These are phyloP conservation scores for Hestina assimilis DNA, from an alignment of 1,140 invertebrate species.

Conservation along the genomic window DNA sequence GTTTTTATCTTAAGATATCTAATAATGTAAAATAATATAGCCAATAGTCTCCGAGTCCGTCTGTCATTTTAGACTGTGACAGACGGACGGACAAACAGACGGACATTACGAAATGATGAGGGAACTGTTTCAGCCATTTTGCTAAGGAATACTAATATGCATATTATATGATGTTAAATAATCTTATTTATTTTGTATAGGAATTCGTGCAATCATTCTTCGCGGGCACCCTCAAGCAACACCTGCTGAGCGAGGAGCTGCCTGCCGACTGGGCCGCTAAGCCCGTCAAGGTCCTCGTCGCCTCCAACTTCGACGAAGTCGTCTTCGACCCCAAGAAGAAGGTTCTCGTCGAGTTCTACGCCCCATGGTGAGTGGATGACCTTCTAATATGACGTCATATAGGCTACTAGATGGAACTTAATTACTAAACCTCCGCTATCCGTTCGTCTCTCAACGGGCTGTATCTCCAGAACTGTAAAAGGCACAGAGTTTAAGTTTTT, in stretches of 20 bases:
- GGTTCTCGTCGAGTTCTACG: conserved; percentile 99
- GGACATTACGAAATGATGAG: too few relatives aligned
- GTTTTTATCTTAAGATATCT: too few relatives aligned
- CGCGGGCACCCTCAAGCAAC: conserved; percentile 95
- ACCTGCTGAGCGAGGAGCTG: conserved; percentile 95
- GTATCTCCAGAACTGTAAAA: too few relatives aligned
- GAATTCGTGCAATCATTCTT: conserved; percentile 93
- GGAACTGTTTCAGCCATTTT: too few relatives aligned
- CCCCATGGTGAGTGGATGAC: conserved; percentile 87
- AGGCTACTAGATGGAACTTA: not conserved
- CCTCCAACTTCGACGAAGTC: conserved; percentile 97
- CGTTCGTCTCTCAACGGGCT: too few relatives aligned
- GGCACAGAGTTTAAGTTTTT: too few relatives aligned
- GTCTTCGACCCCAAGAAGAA: conserved; percentile 93
- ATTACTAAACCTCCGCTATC: too few relatives aligned
- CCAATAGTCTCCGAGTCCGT: too few relatives aligned
- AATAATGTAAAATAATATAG: too few relatives aligned
- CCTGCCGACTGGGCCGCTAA: conserved; percentile 98
- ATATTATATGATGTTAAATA: not conserved
- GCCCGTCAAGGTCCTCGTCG: conserved; percentile 96
- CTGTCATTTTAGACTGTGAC: too few relatives aligned
- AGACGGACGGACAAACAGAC: too few relatives aligned
- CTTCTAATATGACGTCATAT: not conserved
- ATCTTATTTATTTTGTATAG: conserved; percentile 35
- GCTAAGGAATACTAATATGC: too few relatives aligned